Conservation (phyloP, 1,140 invertebrate genomes). For the Ooceraea biroi region DNA sequence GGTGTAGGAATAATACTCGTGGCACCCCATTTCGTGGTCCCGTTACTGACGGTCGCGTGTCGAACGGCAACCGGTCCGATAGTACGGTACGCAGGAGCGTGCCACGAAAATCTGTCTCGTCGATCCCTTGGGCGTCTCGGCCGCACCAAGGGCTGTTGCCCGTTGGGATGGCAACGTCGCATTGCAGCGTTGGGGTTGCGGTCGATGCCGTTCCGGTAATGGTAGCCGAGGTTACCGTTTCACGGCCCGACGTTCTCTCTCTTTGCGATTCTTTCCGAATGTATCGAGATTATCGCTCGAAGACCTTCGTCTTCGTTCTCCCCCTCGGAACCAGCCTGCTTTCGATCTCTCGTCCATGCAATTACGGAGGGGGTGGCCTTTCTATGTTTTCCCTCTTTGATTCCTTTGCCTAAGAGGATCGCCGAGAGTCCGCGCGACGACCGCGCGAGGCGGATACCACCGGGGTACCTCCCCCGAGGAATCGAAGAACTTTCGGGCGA, state of each 20-base stretch:
- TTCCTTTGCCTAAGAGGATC: no score
- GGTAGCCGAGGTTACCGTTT: conserved; percentile 76
- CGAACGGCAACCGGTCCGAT: conserved; percentile 76
- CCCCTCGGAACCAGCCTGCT: no score
- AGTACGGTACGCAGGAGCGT: conserved; percentile 71
- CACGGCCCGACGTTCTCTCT: conserved; percentile 40
- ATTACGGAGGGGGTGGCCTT: no score
- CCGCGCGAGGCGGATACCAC: no score
- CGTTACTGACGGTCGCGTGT: conserved; percentile 73
- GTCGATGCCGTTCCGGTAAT: conserved; percentile 83
- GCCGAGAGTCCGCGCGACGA: no score
- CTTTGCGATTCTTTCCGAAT: not conserved
- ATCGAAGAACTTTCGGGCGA: not conserved
- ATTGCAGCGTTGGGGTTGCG: conserved; percentile 86
- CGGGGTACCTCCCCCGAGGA: not conserved
- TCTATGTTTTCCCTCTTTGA: no score
- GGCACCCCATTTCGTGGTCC: not conserved
- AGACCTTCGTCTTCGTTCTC: no score
- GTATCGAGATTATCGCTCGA: no score
- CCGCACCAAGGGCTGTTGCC: conserved; percentile 83
- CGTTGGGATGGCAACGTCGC: conserved; percentile 87
- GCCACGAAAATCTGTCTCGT: conserved; percentile 67
- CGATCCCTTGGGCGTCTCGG: conserved; percentile 56
- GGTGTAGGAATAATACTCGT: no score
- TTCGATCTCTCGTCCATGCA: no score